Evolutionary conservation across 2,888 invertebrate genomes (phyloP), one percentile per base, ranked within the genome.

Genomic region (Azorinus chamasolen): DNA sequence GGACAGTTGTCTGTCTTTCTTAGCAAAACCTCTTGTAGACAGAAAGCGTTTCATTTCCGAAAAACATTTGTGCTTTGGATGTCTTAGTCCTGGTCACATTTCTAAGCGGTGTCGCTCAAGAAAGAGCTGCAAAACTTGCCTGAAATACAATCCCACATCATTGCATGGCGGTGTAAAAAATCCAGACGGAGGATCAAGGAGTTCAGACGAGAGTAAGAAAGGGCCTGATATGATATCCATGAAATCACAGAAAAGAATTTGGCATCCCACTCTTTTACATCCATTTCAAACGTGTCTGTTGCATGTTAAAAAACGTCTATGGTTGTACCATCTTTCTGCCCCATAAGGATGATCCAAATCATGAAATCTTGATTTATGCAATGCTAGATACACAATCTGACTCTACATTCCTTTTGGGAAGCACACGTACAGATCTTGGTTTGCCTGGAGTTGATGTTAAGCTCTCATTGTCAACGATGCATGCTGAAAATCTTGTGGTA

Each of bases 361-460:
- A 46, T 12, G 83, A 84, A 61, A 41, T n/a, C 12, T 39, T 83
- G 2, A 75, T 83, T 2, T 85, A 84, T 55, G 81, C 83, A 0
- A n/a, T 85, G 25, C 37, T 85, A 0, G 85, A 85, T 59, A 69
- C 83, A 5, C 79, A 81, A 43, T 79, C 78, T 18, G 80, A 85
- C 39, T 74, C 82, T 2, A 77, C 77, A 0, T 83, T 84, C 45
- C 39, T 81, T n/a, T 45, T 68, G 8, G 71, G 72, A 12, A 39
- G 66, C 8, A 75, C 79, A 10, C 48, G 61, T 41, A 43, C 62
- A 16, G 48, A 16, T 22, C 48, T 84, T 12, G 69, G 71, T 39
- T 27, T 75, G 5, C 22, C 54, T 8, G 72, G 76, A 12, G 22
- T 25, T 37, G 18, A 43, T 10, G 61, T 65, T 14, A 43, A 61